These are phyloP conservation scores for Rotaria macrura DNA, from an alignment of 2,888 invertebrate genomes.

Conservation along the genomic window DNA sequence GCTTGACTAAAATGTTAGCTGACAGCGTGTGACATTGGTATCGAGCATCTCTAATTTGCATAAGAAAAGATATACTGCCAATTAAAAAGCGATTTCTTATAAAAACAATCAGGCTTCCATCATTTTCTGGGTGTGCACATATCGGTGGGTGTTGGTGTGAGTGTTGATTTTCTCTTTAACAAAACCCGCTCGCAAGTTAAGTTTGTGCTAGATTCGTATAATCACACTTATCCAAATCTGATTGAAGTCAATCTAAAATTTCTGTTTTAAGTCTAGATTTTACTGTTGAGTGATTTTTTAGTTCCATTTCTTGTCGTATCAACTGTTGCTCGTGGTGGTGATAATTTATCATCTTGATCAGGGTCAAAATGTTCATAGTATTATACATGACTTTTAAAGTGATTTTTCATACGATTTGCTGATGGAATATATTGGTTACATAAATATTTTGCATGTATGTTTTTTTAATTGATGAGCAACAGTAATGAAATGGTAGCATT, in stretches of 20 bases:
- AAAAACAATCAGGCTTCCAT: no score
- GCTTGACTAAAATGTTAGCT: no score
- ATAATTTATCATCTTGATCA: not conserved
- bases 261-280: not conserved
- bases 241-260: slow-evolving; percentile 5
- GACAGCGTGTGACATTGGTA: no score
- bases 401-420: slow-evolving; percentile 12
- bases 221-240: slow-evolving; percentile 7
- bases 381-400: not conserved
- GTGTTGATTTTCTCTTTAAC: no score
- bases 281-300: not conserved
- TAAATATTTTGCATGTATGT: slow-evolving; percentile 3
- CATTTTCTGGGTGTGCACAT: no score
- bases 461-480: slow-evolving; percentile 19
- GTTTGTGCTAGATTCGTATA: not conserved
- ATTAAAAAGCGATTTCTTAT: no score
- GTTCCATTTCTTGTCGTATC: not conserved
- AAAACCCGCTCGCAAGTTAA: not conserved
- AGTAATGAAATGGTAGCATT: slow-evolving; percentile 6
- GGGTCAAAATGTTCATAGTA: not conserved
- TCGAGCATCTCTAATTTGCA: no score
- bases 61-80: no score
- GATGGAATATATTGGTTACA: slow-evolving; percentile 23
- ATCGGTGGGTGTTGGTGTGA: no score
- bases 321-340: not conserved